Evolutionary conservation across 2,797 vertebrate genomes (phyloP), one percentile per base, ranked within the genome.

Genomic region (Myotis myotis): DNA sequence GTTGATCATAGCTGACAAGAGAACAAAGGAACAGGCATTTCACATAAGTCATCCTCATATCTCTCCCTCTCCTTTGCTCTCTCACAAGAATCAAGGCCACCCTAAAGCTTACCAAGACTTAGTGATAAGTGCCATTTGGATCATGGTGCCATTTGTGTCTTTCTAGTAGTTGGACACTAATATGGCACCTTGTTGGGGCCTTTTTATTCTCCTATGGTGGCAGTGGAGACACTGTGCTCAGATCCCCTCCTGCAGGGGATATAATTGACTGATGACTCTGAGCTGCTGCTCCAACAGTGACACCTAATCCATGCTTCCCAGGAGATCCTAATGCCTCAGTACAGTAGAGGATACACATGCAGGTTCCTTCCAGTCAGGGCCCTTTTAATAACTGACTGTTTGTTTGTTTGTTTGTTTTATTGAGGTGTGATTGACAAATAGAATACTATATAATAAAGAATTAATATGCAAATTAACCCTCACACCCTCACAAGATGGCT

Each of bases 21-120:
- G 97, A 98, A 97, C 97, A 98, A 98, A 98, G 97, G 96, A 95
- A 88, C 89, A 78, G 17, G 89, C 90, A 91, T 96, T 97, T 96
- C 84, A 94, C 95, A 94, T 71, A 68, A 70, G 57, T 83, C 51
- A 1, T 62, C 71, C 44, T 49, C 60, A 23, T 53, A 78, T 68
- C 81, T 96, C 84, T 60, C 51, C 81, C 80, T 68, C 30, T 97
- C 86, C 80, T 11, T 16, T 90, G 91, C 90, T 97, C 91, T 96
- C 88, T 97, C 68, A 30, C 19, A 90, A 55, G 78, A 92, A 68
- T 70, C 30, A 47, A 90, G 93, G 70, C 84, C 28, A 23, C 22
- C 49, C 30, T 36, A n/a, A 72, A 76, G 25, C 87, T 94, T 79
- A 28, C 25, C 2, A 47, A 75, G 66, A 47, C 13, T 36, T 62